A percentile compares a stretch with the other conserved stretches of the same genome.
Evolutionary conservation across 2,888 invertebrate genomes (phyloP).

Genomic region (Lycophotia porphyrea): DNA sequence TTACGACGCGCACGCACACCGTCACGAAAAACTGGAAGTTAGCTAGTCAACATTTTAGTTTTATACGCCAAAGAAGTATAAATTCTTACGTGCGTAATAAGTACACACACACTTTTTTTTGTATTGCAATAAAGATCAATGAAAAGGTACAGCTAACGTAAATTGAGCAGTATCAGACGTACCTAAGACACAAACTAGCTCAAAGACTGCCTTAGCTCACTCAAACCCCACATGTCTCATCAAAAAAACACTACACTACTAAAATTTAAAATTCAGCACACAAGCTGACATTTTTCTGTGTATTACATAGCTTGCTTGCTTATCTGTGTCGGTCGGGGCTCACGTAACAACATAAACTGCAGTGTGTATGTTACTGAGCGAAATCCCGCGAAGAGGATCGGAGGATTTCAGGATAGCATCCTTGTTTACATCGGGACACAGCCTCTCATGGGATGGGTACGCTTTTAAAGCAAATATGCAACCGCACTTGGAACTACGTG

Average conservation of each 20-base stretch:
- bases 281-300: constrained; percentile 65
- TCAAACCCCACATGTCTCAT: constrained; percentile 21
- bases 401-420: constrained; percentile 61
- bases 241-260: constrained; percentile 22
- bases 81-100: too few species aligned
- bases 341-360: constrained; percentile 74
- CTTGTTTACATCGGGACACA: constrained; percentile 62
- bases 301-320: constrained; percentile 70
- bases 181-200: background rate
- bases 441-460: constrained; percentile 55
- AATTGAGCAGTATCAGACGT: background rate
- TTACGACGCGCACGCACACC: too few species aligned
- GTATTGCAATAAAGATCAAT: background rate
- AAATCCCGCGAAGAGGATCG: constrained; percentile 64
- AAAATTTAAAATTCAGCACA: constrained; percentile 69
- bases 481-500: constrained; percentile 33
- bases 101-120: too few species aligned
- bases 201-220: constrained; percentile 1
- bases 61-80: too few species aligned
- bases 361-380: constrained; percentile 70
- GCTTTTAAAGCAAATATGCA: constrained; percentile 62
- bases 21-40: too few species aligned
- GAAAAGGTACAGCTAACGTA: background rate
- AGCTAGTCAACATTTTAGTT: too few species aligned
- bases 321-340: constrained; percentile 66